phyloP scores from a whole-genome alignment of 2,797 vertebrate genomes.

The Argentina silus region DNA sequence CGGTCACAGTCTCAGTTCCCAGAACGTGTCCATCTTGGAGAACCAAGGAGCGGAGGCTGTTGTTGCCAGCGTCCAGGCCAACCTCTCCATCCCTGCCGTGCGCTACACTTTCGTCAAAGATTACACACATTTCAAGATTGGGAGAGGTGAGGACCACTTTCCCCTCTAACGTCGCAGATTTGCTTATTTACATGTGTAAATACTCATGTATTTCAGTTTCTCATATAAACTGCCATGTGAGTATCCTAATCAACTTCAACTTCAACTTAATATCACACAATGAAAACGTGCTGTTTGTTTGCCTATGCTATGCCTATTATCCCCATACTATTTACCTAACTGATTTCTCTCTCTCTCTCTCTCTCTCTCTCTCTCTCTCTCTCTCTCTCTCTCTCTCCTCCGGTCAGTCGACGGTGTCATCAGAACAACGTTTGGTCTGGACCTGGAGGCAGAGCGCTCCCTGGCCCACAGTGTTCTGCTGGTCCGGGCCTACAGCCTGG shows the following conservation, averaged over 20 bases:
- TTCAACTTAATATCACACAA: too few relatives aligned
- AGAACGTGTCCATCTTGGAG: slow-evolving; percentile 35
- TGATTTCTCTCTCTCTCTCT: too few relatives aligned
- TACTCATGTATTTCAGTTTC: too few relatives aligned
- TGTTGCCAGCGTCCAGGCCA: slow-evolving; percentile 27
- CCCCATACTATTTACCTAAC: too few relatives aligned
- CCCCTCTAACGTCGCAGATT: too few relatives aligned
- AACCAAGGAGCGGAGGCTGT: slow-evolving; percentile 16
- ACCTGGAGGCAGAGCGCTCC: slow-evolving; percentile 33
- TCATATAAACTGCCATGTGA: too few relatives aligned
- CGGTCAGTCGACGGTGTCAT: slow-evolving; percentile 38
- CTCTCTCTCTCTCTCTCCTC: not conserved
- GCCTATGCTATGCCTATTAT: too few relatives aligned
- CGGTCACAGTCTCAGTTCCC: slow-evolving; percentile 17
- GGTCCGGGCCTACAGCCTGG: slow-evolving; percentile 28
- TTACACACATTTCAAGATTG: slow-evolving; percentile 27
- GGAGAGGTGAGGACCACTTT: slow-evolving; percentile 11
- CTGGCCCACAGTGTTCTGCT: slow-evolving; percentile 30
- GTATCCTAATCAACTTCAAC: too few relatives aligned
- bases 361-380: too few relatives aligned
- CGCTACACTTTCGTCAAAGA: slow-evolving; percentile 29
- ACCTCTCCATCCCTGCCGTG: slow-evolving; percentile 23
- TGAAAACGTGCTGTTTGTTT: not conserved
- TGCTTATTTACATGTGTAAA: too few relatives aligned
- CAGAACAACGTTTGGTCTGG: slow-evolving; percentile 36